These are phyloP conservation scores for Falco peregrinus DNA, from an alignment of 2,797 vertebrate genomes.

Conservation along the genomic window DNA sequence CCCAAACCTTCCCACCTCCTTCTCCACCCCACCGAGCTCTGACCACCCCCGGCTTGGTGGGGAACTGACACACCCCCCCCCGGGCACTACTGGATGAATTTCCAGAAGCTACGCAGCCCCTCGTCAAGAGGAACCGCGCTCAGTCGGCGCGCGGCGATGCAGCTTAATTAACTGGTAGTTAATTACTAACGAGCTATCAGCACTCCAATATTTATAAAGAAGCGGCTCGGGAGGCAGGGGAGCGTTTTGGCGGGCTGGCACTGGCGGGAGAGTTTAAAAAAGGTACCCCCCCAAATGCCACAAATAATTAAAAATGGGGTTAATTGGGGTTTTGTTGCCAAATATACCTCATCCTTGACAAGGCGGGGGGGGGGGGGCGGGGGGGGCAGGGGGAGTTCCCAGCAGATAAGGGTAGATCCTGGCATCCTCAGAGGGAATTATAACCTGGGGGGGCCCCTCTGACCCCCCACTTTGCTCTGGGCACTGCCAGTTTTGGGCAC, in stretches of 20 bases:
- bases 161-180: slow-evolving; percentile 19
- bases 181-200: background rate
- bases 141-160: background rate
- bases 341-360: background rate
- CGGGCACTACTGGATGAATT: background rate
- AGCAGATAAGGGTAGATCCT: fast-evolving
- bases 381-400: background rate
- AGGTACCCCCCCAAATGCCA: background rate
- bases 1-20: background rate
- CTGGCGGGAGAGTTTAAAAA: background rate
- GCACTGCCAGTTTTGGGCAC: background rate
- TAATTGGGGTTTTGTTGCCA: background rate
- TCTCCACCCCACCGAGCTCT: fast-evolving
- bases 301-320: background rate
- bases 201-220: background rate
- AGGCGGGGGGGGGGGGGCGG: background rate
- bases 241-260: background rate
- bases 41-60: background rate
- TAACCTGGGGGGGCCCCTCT: background rate
- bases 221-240: background rate
- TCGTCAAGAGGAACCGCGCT: background rate
- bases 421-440: background rate
- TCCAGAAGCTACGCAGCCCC: background rate
- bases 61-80: background rate
- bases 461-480: background rate